phyloP scores from a whole-genome alignment of 2,888 invertebrate species.

The Leuctra nigra region DNA sequence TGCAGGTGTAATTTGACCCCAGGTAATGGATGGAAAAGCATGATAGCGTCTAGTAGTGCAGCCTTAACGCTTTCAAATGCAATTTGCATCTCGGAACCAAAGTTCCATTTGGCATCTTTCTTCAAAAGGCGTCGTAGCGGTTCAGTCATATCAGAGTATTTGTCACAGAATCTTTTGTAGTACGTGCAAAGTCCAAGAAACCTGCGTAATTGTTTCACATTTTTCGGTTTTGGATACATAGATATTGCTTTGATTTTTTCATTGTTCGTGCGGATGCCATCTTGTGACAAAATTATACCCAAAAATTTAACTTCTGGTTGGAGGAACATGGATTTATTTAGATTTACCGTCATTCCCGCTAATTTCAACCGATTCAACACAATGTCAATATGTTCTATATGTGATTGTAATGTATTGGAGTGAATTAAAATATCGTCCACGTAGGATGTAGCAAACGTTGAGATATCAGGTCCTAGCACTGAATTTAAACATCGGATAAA shows the following conservation, averaged over 20 bases:
- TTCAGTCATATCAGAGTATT: background rate
- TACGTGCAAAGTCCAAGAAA: background rate
- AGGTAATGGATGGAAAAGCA: constrained; percentile 19
- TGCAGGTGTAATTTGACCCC: constrained; percentile 13
- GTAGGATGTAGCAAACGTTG: background rate
- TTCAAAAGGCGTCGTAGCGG: background rate
- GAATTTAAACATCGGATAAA: background rate
- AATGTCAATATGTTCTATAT: background rate
- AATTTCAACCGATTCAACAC: background rate
- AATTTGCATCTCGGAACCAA: background rate
- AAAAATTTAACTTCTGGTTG: background rate
- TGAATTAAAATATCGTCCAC: background rate
- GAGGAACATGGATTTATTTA: constrained; percentile 9
- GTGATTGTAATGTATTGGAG: background rate
- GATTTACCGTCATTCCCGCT: constrained; percentile 7
- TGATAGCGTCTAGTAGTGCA: constrained; percentile 10
- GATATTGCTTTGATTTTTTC: background rate
- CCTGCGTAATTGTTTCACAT: background rate
- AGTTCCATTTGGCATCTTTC: background rate
- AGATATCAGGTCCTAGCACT: background rate
- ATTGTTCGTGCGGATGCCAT: background rate
- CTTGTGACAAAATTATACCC: background rate
- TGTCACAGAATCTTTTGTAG: background rate
- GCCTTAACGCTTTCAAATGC: background rate
- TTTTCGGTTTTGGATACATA: background rate